Evolutionary conservation across 2,888 invertebrate genomes (phyloP).

Genomic region (Eugnorisma glareosa): DNA sequence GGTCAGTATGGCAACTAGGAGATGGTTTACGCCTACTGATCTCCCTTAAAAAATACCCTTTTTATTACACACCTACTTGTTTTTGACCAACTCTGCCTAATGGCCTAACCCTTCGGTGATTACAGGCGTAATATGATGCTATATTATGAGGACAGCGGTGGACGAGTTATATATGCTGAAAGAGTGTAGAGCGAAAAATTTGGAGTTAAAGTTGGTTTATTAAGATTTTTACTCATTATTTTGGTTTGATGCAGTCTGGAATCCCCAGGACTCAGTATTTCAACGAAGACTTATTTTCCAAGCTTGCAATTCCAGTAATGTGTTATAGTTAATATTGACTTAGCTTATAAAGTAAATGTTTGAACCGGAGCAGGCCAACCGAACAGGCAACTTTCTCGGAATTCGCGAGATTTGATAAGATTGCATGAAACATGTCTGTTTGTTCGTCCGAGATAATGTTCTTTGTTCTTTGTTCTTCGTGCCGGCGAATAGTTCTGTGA

Average conservation of each 20-base stretch:
- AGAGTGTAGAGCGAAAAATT: neutral
- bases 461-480: conserved; percentile 63
- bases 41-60: too few species aligned
- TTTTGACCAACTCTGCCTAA: too few species aligned
- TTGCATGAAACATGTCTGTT: conserved; percentile 58
- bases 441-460: conserved; percentile 53
- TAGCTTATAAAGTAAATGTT: conserved; percentile 36
- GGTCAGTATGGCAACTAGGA: too few species aligned
- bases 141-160: too few species aligned
- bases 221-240: neutral
- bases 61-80: too few species aligned
- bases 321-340: conserved; percentile 53
- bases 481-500: conserved; percentile 50
- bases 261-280: neutral
- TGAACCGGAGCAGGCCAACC: conserved; percentile 35
- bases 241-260: neutral
- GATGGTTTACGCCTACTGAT: too few species aligned
- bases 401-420: conserved; percentile 65
- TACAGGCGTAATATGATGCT: too few species aligned
- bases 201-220: neutral
- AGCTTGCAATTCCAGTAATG: conserved; percentile 42
- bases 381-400: conserved; percentile 46
- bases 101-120: too few species aligned
- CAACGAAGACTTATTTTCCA: conserved; percentile 5
- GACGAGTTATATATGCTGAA: neutral